These are phyloP conservation scores for Orgyia antiqua DNA, from an alignment of 2,888 invertebrate species.

Conservation along the genomic window DNA sequence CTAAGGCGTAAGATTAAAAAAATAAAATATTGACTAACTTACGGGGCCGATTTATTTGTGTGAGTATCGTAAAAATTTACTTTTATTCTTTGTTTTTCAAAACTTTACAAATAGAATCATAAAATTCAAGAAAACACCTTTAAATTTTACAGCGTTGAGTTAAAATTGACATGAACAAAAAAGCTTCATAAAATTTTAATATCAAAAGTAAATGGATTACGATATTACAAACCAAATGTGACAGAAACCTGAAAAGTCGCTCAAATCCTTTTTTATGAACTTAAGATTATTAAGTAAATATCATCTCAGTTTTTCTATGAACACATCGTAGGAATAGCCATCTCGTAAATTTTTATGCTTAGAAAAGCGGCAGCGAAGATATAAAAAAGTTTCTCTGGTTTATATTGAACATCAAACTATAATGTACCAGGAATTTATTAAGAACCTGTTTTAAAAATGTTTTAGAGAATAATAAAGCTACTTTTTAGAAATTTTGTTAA, in stretches of 20 bases:
- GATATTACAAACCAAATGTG: conserved; percentile 9
- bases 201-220: not conserved
- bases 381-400: conserved; percentile 25
- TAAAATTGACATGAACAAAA: no score
- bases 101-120: not conserved
- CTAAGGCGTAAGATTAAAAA: no score
- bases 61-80: no score
- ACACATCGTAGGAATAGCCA: conserved; percentile 14
- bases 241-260: conserved; percentile 1
- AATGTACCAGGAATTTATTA: no score
- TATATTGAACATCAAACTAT: conserved; percentile 26
- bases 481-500: no score
- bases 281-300: conserved; percentile 12
- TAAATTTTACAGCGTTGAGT: no score
- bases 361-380: conserved; percentile 17
- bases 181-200: not conserved
- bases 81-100: not conserved
- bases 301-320: conserved; percentile 21
- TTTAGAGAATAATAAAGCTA: no score
- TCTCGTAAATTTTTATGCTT: conserved; percentile 23
- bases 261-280: conserved; percentile 9
- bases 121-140: not conserved
- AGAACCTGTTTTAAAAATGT: no score
- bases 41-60: no score
- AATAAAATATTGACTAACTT: no score